Conservation (phyloP, 2,797 vertebrate species). For the Anisognathus igniventris region DNA sequence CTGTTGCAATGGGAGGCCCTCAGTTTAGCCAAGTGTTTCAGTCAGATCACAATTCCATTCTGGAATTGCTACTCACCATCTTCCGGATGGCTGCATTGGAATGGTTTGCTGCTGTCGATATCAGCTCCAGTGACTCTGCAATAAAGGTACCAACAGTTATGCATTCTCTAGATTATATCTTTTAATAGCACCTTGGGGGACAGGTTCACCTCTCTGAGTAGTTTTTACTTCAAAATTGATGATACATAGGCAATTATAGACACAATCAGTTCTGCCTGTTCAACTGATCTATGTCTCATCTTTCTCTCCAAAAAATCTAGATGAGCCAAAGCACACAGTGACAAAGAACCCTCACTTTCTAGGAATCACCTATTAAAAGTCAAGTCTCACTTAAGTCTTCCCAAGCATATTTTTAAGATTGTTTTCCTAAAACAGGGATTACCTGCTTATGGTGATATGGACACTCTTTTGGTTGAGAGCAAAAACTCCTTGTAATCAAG, state of each 20-base stretch:
- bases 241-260: neutral
- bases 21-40: neutral
- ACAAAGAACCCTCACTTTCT: neutral
- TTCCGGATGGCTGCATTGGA: slow-evolving; percentile 96
- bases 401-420: neutral
- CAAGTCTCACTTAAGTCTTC: neutral
- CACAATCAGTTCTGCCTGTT: neutral
- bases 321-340: neutral
- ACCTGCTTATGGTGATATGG: neutral
- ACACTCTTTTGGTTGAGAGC: neutral
- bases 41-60: neutral
- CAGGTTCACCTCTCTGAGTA: neutral
- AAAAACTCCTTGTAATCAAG: neutral
- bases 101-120: slow-evolving; percentile 95
- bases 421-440: neutral
- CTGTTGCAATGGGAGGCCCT: neutral
- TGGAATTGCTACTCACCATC: slow-evolving; percentile 82
- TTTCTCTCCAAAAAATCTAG: neutral
- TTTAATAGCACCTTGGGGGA: neutral
- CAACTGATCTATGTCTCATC: neutral
- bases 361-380: neutral
- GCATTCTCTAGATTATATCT: neutral
- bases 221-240: neutral
- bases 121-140: slow-evolving; percentile 93
- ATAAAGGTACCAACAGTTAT: neutral